Evolutionary conservation across 2,888 invertebrate genomes (phyloP), one percentile per base, ranked within the genome.

Genomic region (Leptinotarsa peninsularis): DNA sequence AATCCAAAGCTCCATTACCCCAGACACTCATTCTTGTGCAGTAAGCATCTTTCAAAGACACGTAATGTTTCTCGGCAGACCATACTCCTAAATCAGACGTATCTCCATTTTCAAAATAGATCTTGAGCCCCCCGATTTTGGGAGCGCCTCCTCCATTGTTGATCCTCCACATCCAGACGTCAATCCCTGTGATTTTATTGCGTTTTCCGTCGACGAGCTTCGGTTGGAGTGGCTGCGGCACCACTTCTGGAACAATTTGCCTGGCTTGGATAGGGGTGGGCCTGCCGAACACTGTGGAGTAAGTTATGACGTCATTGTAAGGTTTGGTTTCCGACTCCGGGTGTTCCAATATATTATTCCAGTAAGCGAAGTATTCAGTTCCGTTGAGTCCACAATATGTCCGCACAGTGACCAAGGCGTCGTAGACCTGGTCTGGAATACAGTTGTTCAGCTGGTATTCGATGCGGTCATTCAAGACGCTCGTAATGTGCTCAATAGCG

Each of bases 371-470:
- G 60, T 73, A 75, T 56, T 75, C 70, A 1, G 73, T 27, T 14
- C 77, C 77, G n/a, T 66, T 66, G 2, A 67, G 27, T 7, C 73
- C 74, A 15, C 73, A 71, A n/a, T 67, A 77, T 2, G 68, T 71
- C 1, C 71, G 54, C 4, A 71, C 68, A 14, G 67, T 73, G 67
- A 73, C 73, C 50, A 77, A 54, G 13, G 60, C 49, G 23, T 77
- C 71, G 54, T 73, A 77, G n/a, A 70, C 15, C n/a, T 69, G 70
- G 21, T 75, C 63, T 4, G 77, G 67, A 14, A 63, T 18, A 17
- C 49, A 49, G 3, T 49, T 75, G 10, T 21, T 56, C 33, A 75
- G 73, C 50, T 75, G 63, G 49, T 73, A 21, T 52, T 68, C 56
- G 1, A 77, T 49, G 23, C 71, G 23, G 7, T 75, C 52, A 4